Evolutionary conservation across 1,140 invertebrate species (phyloP).

Genomic region (Ylistrum balloti): DNA sequence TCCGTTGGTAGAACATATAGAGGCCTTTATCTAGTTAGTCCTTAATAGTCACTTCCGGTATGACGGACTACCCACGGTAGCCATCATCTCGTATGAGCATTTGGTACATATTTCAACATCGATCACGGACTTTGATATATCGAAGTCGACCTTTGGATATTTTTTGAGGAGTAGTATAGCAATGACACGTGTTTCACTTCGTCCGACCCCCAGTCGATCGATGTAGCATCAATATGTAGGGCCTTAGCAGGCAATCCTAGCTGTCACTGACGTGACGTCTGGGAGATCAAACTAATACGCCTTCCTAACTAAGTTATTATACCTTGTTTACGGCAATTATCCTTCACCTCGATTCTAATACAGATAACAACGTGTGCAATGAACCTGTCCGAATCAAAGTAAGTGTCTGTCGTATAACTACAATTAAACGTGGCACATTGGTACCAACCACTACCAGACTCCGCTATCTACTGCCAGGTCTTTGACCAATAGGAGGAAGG

Average conservation of each 20-base stretch:
- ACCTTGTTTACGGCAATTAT: constrained; percentile 17
- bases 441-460: background rate
- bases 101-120: too few species aligned
- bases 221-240: background rate
- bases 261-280: background rate
- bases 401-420: background rate
- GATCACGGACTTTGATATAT: too few species aligned
- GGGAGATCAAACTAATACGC: constrained; percentile 3
- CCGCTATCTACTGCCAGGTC: background rate
- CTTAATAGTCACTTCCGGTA: too few species aligned
- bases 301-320: background rate
- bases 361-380: background rate
- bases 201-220: background rate
- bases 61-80: too few species aligned
- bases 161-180: too few species aligned
- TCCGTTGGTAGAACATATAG: too few species aligned
- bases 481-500: too few species aligned
- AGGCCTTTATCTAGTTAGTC: too few species aligned
- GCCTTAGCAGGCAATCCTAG: background rate
- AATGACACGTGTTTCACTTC: too few species aligned
- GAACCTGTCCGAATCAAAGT: background rate
- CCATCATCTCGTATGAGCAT: too few species aligned
- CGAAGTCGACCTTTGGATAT: too few species aligned
- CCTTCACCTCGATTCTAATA: constrained; percentile 1
- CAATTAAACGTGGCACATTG: background rate